Conservation (phyloP, 2,113 vertebrate genomes). For the Sapayoa aenigma region DNA sequence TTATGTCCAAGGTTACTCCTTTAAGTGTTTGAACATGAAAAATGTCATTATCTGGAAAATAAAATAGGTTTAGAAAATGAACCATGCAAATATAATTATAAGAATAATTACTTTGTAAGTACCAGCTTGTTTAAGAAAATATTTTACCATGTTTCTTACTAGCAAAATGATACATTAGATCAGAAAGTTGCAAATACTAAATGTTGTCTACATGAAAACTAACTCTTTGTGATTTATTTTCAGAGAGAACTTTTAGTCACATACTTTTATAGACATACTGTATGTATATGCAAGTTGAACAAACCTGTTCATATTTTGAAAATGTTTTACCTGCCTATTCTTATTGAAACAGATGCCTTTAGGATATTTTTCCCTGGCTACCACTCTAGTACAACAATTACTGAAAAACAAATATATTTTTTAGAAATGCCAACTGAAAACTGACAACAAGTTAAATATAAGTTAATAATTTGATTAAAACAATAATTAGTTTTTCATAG, state of each 20-base stretch:
- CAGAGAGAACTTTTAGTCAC: neutral
- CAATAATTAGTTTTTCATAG: neutral
- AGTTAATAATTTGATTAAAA: neutral
- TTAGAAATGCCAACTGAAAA: neutral
- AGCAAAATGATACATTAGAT: neutral
- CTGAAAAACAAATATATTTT: neutral
- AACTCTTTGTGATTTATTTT: neutral
- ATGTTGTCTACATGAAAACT: neutral
- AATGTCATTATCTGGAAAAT: neutral
- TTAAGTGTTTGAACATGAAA: neutral
- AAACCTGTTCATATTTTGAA: neutral
- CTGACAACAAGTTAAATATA: neutral
- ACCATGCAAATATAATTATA: fast-evolving
- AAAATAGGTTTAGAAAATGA: neutral
- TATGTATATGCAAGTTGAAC: neutral
- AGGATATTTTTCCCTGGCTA: neutral
- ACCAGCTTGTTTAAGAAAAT: neutral
- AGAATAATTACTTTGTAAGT: neutral
- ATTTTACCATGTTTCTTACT: neutral
- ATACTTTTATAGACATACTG: neutral
- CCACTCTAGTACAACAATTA: neutral
- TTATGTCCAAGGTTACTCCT: neutral
- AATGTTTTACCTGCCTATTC: neutral
- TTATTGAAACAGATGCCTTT: neutral
- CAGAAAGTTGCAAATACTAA: neutral